A percentile compares a stretch with the other conserved stretches of the same genome.
Conservation (phyloP, 1,140 invertebrate species). For the Neodiprion fabricii region DNA sequence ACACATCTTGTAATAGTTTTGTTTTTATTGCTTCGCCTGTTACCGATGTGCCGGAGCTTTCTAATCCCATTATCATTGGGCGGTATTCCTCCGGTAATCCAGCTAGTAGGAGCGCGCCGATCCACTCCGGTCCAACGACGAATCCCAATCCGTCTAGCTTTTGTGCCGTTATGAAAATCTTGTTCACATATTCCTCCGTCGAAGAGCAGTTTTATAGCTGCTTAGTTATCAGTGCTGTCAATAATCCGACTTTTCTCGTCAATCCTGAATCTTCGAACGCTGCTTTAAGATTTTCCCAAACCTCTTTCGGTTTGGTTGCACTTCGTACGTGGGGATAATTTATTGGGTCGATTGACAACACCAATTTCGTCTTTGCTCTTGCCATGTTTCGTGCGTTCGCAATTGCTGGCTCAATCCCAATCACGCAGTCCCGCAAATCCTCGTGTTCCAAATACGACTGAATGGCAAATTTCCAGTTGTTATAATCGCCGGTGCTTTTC, state of each 20-base stretch:
- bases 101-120: constrained; percentile 46
- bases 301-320: constrained; percentile 30
- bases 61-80: too few species aligned
- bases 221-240: constrained; percentile 40
- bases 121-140: constrained; percentile 46
- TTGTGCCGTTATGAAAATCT: constrained; percentile 44
- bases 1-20: too few species aligned
- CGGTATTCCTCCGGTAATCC: constrained; percentile 39
- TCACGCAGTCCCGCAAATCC: constrained; percentile 37
- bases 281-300: constrained; percentile 38
- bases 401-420: not conserved
- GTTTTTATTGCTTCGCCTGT: too few species aligned
- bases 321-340: constrained; percentile 40
- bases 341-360: constrained; percentile 40
- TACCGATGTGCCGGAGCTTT: too few species aligned
- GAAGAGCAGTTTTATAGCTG: constrained; percentile 35
- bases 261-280: constrained; percentile 46
- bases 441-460: constrained; percentile 43
- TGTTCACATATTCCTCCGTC: constrained; percentile 48
- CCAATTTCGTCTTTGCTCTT: constrained; percentile 41
- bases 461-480: constrained; percentile 43
- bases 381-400: constrained; percentile 26
- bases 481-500: constrained; percentile 40
- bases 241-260: constrained; percentile 42
- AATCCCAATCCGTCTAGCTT: constrained; percentile 42